Evolutionary conservation across 2,888 invertebrate genomes (phyloP).

Genomic region (Smittia aterrima): DNA sequence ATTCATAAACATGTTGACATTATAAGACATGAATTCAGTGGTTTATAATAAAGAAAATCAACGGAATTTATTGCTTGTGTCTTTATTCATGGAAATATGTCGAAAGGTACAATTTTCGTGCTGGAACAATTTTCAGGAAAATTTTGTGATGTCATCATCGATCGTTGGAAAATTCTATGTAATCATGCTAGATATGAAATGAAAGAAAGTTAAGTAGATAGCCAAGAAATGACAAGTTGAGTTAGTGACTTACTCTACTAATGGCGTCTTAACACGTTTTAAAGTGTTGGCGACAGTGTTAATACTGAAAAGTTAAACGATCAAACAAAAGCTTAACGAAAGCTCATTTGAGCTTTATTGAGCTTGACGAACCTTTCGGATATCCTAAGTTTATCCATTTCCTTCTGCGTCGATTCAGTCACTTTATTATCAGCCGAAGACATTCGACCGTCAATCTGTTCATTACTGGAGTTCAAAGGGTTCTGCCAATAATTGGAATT

Average conservation of each 20-base stretch:
- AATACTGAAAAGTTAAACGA: constrained; percentile 20
- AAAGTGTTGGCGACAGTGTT: constrained; percentile 4
- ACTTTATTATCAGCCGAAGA: constrained; percentile 53
- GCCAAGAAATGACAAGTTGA: no score
- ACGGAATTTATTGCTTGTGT: constrained; percentile 8
- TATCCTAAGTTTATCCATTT: constrained; percentile 64
- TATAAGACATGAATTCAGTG: neutral
- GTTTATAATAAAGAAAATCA: constrained; percentile 30
- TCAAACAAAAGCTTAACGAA: neutral
- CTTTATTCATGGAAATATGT: neutral
- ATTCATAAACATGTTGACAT: neutral
- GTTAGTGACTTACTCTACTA: constrained; percentile 26
- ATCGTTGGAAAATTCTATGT: no score
- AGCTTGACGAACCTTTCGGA: constrained; percentile 54
- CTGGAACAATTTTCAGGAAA: neutral
- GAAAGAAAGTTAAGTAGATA: no score
- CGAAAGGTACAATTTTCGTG: neutral
- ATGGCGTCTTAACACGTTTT: neutral
- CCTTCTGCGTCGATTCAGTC: constrained; percentile 65
- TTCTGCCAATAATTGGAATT: constrained; percentile 71
- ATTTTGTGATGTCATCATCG: neutral
- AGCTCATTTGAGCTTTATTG: neutral
- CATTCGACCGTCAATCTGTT: constrained; percentile 51
- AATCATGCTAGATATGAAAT: no score
- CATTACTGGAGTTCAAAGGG: constrained; percentile 55